A percentile compares a stretch with the other conserved stretches of the same genome.
These are phyloP conservation scores for Heteractis magnifica DNA, from an alignment of 92 coral and sea anemone genomes.

Conservation along the genomic window DNA sequence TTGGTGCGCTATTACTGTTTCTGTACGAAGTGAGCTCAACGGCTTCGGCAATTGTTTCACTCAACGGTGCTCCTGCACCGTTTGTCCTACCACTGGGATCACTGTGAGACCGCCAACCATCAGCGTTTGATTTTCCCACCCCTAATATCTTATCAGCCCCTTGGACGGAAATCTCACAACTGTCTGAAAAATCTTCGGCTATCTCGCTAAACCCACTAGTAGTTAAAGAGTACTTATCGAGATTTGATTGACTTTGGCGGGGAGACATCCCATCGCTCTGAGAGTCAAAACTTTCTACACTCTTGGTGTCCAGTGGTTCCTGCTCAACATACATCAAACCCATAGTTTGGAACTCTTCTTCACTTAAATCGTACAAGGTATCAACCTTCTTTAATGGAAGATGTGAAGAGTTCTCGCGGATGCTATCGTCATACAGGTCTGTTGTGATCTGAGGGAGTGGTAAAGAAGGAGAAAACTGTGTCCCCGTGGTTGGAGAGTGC, in stretches of 20 bases:
- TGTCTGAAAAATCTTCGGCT: conserved; percentile 71
- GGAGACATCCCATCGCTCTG: conserved; percentile 74
- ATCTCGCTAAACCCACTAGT: conserved; percentile 91
- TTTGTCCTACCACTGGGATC: conserved; percentile 86
- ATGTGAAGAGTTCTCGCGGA: conserved; percentile 26
- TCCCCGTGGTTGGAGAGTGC: background rate
- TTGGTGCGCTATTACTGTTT: conserved; percentile 95
- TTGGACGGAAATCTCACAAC: conserved; percentile 69
- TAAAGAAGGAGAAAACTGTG: background rate
- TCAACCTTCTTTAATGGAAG: conserved; percentile 49
- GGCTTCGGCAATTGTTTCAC: conserved; percentile 86
- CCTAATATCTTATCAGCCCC: conserved; percentile 37
- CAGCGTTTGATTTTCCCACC: conserved; percentile 42
- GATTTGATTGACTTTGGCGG: conserved; percentile 74
- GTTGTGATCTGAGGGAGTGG: conserved; percentile 58
- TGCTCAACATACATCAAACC: conserved; percentile 33
- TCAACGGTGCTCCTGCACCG: conserved; percentile 67
- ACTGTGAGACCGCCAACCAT: conserved; percentile 89
- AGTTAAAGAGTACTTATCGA: conserved; percentile 75
- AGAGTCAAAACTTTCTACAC: conserved; percentile 70
- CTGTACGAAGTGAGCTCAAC: conserved; percentile 68
- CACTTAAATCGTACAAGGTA: conserved; percentile 52
- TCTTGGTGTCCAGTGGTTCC: conserved; percentile 42
- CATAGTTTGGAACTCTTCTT: conserved; percentile 28
- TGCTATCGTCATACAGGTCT: conserved; percentile 49